Evolutionary conservation across 1,140 invertebrate genomes (phyloP), one percentile per base, ranked within the genome.

Genomic region (Macrocentrus cingulum): DNA sequence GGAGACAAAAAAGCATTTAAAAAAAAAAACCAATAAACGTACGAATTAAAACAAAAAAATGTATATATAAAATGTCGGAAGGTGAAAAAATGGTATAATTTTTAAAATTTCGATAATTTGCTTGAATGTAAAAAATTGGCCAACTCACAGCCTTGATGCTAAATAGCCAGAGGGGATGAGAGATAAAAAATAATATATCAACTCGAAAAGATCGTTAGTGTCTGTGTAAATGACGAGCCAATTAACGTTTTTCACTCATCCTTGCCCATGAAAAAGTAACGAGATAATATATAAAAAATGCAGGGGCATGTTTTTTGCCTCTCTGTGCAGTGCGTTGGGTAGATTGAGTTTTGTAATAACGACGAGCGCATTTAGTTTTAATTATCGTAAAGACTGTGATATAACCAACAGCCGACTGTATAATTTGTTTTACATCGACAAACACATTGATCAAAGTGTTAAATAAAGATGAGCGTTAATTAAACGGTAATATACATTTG

Each of bases 311-410:
- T 9, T 29, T 29, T 29, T 9, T 29, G 4, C 9, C 25, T 29
- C 25, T 29, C 25, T 29, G n/a, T n/a, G n/a, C n/a, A n/a, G n/a
- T n/a, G n/a, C n/a, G n/a, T n/a, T 20, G 15, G 56, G 51, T 42
- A 29, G 61, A 69, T 66, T 64, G 52, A 64, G 54, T 65, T 63
- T 60, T 64, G 16, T 61, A 63, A n/a, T n/a, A n/a, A n/a, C n/a
- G n/a, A 62, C 45, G n/a, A 34, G 60, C 59, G n/a, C 41, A 39
- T 64, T 68, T 72, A 71, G 63, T 56, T 63, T 37, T 64, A 71
- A 68, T 74, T 71, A 67, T 71, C 67, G 65, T 64, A 56, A n/a
- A 66, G 51, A 62, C 66, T 67, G 67, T 69, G 68, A 70, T 70
- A 69, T 64, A 66, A 62, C 51, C 36, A 46, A 69, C 67, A 70